phyloP scores from a whole-genome alignment of 1,140 invertebrate genomes.

The Coenobita brevimanus region DNA sequence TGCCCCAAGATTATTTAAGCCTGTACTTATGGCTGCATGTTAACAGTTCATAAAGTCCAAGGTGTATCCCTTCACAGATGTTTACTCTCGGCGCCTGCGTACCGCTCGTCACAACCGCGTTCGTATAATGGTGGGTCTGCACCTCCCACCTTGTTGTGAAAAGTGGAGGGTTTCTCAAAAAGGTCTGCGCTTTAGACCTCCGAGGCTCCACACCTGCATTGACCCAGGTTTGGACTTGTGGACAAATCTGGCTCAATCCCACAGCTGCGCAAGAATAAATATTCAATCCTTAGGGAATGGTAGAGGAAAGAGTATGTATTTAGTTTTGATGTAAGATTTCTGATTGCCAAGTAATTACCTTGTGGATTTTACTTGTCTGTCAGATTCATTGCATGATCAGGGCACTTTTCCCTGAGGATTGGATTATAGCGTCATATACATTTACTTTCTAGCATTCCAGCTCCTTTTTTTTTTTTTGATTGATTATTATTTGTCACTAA shows the following conservation, averaged over 20 bases:
- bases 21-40: too few relatives aligned
- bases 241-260: constrained; percentile 52
- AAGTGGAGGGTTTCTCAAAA: constrained; percentile 35
- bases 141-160: constrained; percentile 16
- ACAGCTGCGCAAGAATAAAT: constrained; percentile 38
- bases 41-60: not conserved
- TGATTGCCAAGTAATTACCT: not conserved
- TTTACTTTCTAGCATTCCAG: constrained; percentile 61
- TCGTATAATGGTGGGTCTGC: constrained; percentile 26
- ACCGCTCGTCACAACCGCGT: not conserved
- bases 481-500: constrained; percentile 43
- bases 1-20: not conserved
- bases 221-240: constrained; percentile 49
- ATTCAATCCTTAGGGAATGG: constrained; percentile 52
- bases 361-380: not conserved
- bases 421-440: constrained; percentile 45
- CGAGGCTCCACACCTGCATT: constrained; percentile 36
- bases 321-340: not conserved
- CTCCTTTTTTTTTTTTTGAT: constrained; percentile 52
- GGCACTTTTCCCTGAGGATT: constrained; percentile 34
- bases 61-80: not conserved
- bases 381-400: not conserved
- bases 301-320: not conserved
- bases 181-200: constrained; percentile 58
- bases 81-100: constrained; percentile 34